Evolutionary conservation across 2,797 vertebrate genomes (phyloP).

Genomic region (Craterocephalus amniculus): DNA sequence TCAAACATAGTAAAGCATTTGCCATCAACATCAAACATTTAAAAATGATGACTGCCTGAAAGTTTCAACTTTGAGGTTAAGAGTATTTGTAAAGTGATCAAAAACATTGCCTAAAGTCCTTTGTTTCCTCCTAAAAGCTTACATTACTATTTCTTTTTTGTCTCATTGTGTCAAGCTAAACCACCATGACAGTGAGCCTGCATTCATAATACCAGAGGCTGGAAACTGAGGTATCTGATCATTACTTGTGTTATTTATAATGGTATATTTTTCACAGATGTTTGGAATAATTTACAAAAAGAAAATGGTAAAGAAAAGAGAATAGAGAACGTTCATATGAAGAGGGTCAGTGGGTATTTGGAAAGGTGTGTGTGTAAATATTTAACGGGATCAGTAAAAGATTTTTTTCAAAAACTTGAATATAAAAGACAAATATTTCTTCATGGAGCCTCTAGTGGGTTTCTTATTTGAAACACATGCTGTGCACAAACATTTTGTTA

Average conservation of each 20-base stretch:
- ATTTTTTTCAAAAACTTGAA: constrained; percentile 15
- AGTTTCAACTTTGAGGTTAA: neutral
- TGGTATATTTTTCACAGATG: neutral
- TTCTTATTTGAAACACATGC: constrained; percentile 45
- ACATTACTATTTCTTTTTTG: neutral
- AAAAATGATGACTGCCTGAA: neutral
- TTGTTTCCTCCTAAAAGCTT: neutral
- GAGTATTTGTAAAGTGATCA: neutral
- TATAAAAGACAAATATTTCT: constrained; percentile 19
- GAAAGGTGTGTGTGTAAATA: neutral
- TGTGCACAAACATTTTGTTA: constrained; percentile 25
- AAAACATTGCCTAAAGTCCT: neutral
- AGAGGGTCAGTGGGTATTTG: neutral
- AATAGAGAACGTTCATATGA: neutral
- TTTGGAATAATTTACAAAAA: neutral
- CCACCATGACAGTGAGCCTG: neutral
- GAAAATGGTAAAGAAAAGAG: neutral
- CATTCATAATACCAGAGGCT: neutral
- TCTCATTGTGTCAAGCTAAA: neutral
- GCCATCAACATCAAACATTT: too few relatives aligned
- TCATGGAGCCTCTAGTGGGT: constrained; percentile 6
- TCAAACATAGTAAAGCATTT: neutral
- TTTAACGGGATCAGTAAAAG: constrained; percentile 8
- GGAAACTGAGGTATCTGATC: too few relatives aligned
- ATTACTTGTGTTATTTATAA: neutral